Percentiles rank a stretch among this genome's conserved stretches.
These are phyloP conservation scores for Phymorhynchus buccinoides DNA, from an alignment of 1,140 invertebrate species.

Conservation along the genomic window DNA sequence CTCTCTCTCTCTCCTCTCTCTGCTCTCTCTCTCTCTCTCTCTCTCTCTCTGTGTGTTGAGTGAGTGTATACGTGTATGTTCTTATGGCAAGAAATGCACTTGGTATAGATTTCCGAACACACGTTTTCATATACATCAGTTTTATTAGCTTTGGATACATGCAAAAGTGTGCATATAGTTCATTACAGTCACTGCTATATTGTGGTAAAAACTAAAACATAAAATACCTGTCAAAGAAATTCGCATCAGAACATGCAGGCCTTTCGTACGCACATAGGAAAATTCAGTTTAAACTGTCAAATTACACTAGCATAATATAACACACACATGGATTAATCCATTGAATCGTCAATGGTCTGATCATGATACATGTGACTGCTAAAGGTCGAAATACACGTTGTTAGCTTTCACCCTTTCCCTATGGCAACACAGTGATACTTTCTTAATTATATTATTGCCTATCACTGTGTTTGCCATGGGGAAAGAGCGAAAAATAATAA, in stretches of 20 bases:
- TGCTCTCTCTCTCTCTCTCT: too few species aligned
- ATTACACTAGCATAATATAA: neutral
- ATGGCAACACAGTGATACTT: too few species aligned
- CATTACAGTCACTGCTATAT: neutral
- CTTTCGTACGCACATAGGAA: neutral
- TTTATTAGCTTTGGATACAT: neutral
- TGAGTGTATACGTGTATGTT: neutral
- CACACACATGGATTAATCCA: neutral
- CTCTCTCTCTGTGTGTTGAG: too few species aligned
- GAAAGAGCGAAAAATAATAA: too few species aligned
- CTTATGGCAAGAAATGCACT: neutral
- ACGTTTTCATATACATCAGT: neutral
- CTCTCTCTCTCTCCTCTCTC: too few species aligned
- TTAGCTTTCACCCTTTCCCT: too few species aligned
- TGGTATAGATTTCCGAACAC: neutral
- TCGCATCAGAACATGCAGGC: neutral
- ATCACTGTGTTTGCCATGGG: too few species aligned
- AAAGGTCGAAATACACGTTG: neutral
- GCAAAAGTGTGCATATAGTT: neutral
- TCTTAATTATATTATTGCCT: too few species aligned
- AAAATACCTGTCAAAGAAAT: neutral
- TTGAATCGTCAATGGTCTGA: neutral
- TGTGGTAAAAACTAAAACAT: too few species aligned
- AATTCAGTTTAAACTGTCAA: neutral
- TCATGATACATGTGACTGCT: neutral